Base-by-base conservation (phyloP, 2,113 vertebrate species). In the Herpetotheres cachinnans region DNA sequence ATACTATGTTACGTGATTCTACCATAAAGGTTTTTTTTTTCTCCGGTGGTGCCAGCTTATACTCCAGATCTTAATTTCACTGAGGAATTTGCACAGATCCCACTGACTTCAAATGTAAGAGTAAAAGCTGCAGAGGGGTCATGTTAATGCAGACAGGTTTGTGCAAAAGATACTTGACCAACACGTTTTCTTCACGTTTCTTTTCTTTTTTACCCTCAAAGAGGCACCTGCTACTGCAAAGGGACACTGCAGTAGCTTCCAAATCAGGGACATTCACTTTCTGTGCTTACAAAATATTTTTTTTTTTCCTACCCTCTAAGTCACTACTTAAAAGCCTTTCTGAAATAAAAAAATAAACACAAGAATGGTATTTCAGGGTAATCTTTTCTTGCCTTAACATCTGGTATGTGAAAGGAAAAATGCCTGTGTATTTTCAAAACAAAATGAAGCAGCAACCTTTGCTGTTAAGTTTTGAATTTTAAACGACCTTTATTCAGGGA, bases 161-260 rank as follows among this genome's bases (percentile, higher is more conserved):
- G 91, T 85, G 82, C 73, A 89, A 72, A 73, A 80, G 82, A 85
- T 94, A 84, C 58, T 66, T 26, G 66, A 61, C 72, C 72, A 95
- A 93, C 55, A 72, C 38, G 50, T 96, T 97, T 96, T 86, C 80
- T 94, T 86, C 66, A 76, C 2, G 1, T 95, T 95, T 85, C 58
- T 36, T 94, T 93, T 89, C 61, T 36, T 56, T 93, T 96, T 92
- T 67, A 38, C 85, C 49, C 86, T 85, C 80, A 65, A 65, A 79
- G 80, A 95, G 86, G 86, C 81, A 97, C 95, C 86, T 97, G 91
- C 93, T 95, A 63, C 90, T 89, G 93, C 82, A 94, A n/a, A 95
- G 82, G 86, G 82, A 73, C 58, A 27, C 69, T 96, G 59, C 59
- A 88, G 59, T 82, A 91, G 63, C 47, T 93, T 79, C 79, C 83